These are phyloP conservation scores for Macrostomum lignano DNA, from an alignment of 1,140 invertebrate species.

Conservation along the genomic window DNA sequence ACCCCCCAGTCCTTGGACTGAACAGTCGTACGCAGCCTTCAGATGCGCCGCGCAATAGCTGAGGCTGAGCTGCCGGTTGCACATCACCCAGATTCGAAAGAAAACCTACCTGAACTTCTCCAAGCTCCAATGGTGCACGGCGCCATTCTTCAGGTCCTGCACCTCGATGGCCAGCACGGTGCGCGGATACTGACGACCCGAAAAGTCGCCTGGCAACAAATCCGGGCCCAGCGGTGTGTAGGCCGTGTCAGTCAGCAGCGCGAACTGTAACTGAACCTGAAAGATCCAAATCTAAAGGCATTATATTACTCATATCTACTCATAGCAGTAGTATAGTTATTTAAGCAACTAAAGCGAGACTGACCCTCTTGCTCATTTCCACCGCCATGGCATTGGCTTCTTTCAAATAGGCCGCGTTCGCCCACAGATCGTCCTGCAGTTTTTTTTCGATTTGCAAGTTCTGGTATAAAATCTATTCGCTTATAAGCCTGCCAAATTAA, in stretches of 20 bases:
- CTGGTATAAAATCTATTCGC: no score
- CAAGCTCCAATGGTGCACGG: conserved; percentile 91
- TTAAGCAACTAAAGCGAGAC: no score
- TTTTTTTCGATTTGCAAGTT: no score
- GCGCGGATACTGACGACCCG: conserved; percentile 39
- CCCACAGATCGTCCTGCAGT: conserved; percentile 89
- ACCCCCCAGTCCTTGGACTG: no score
- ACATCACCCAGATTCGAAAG: no score
- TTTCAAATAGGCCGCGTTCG: conserved; percentile 93
- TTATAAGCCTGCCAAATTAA: no score
- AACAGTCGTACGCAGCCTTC: no score
- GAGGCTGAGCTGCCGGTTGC: no score
- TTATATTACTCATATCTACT: no score
- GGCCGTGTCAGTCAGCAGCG: conserved; percentile 72
- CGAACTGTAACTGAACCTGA: conserved; percentile 96
- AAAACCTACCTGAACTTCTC: conserved; percentile 74
- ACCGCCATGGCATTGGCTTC: conserved; percentile 98
- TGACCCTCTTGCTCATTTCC: conserved; percentile 81
- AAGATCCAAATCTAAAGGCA: no score
- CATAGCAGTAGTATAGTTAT: no score
- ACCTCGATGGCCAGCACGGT: conserved; percentile 94
- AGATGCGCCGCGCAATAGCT: no score
- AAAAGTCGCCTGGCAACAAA: conserved; percentile 33
- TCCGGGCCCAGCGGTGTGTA: conserved; percentile 78
- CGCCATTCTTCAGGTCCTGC: conserved; percentile 90